These are phyloP conservation scores for Aradus depressus DNA, from an alignment of 2,888 invertebrate genomes.

Conservation along the genomic window DNA sequence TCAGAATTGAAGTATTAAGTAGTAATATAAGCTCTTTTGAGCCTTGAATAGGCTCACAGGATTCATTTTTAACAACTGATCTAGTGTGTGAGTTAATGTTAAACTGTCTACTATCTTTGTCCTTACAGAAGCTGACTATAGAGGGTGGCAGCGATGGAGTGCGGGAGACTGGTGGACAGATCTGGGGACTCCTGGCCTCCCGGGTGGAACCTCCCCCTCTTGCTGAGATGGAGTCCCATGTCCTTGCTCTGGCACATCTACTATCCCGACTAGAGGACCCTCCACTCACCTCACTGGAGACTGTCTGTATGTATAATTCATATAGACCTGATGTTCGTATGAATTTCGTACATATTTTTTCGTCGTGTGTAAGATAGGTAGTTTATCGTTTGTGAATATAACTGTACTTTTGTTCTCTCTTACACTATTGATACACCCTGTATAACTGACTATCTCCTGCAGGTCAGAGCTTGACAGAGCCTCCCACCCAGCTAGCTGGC, in stretches of 20 bases:
- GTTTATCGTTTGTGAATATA: neutral
- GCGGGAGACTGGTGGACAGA: constrained; percentile 17
- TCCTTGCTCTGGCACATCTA: constrained; percentile 2
- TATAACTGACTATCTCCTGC: neutral
- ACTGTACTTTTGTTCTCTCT: neutral
- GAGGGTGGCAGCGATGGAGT: constrained; percentile 10
- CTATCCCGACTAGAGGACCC: constrained; percentile 2
- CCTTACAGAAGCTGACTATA: constrained; percentile 9
- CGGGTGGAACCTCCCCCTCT: constrained; percentile 11
- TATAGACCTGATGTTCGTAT: no score
- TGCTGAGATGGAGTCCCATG: constrained; percentile 1
- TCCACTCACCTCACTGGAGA: constrained; percentile 7
- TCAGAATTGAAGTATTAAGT: no score
- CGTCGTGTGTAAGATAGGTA: neutral
- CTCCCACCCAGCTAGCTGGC: neutral
- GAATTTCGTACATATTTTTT: no score
- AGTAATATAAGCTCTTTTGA: no score
- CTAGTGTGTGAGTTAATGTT: no score
- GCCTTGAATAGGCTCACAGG: no score
- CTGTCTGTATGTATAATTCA: constrained; percentile 2
- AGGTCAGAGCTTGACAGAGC: constrained; percentile 14
- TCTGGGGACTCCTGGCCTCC: constrained; percentile 12
- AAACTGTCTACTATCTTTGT: neutral
- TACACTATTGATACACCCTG: neutral
- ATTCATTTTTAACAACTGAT: no score